Evolutionary conservation across 2,888 invertebrate genomes (phyloP), one percentile per base, ranked within the genome.

Genomic region (Leptinotarsa haldemani): DNA sequence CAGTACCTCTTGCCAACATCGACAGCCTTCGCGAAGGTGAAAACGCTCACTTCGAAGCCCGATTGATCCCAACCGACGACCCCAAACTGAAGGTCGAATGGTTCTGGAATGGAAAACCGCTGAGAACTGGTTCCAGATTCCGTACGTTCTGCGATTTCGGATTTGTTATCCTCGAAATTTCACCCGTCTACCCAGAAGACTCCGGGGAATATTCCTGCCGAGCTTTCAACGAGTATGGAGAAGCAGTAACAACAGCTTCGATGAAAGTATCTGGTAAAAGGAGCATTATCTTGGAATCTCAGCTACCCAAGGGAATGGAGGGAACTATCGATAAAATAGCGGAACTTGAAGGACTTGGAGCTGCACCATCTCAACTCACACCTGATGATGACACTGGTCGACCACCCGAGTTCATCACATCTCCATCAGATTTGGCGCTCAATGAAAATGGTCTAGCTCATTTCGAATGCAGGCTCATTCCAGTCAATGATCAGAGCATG

Each of bases 71-170:
- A 20, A 95, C 94, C 1, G 96, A 97, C 86, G 97, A 97, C 89
- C 94, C 97, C 46, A 95, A 94, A 84, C 89, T 97, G 47, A 95
- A 94, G 79, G 94, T 97, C 77, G 97, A 97, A 89, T 97, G 97
- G 97, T 97, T 94, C 90, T 96, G 95, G 94, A 97, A 97, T 85
- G 96, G 96, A 76, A 95, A 96, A 88, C 94, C 96, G 66, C 88
- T 96, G 73, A 93, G 93, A 87, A 94, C 95, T 64, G 97, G 97
- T 73, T 96, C 97, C 13, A 91, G 97, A 81, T 97, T 97, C 90
- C 94, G 98, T 80, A 97, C 98, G 47, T 97, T 97, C 92, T 96
- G 97, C 85, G 98, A 99, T 89, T 98, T 99, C 88, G 98, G 99
- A 73, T 98, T 97, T 85, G 98, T 97, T 46, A 97, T 98, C 80